Conservation (phyloP, 2,113 vertebrate genomes). For the Turdus rufiventris region DNA sequence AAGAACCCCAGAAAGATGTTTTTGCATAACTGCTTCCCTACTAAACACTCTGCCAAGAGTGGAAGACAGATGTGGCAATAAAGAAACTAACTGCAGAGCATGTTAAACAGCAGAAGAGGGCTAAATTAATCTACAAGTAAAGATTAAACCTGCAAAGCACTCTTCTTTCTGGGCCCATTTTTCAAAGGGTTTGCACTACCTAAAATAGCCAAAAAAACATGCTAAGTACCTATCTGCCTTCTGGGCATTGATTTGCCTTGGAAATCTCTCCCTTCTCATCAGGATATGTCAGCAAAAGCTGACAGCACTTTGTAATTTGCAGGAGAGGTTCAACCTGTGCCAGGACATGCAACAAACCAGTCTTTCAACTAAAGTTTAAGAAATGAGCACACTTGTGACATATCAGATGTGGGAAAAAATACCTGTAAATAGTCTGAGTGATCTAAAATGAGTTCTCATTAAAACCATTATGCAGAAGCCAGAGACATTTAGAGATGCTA, state of each 20-base stretch:
- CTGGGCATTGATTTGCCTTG: not conserved
- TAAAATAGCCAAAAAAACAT: not conserved
- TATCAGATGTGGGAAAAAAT: not conserved
- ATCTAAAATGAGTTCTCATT: not conserved
- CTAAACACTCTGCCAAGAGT: not conserved
- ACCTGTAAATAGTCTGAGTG: not conserved
- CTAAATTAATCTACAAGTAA: not conserved
- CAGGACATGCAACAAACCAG: not conserved
- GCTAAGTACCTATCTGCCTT: not conserved
- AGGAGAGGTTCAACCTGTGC: not conserved
- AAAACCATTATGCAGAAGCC: not conserved
- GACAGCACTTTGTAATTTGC: not conserved
- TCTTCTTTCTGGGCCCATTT: not conserved
- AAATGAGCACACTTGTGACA: not conserved
- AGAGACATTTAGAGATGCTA: not conserved
- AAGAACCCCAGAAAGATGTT: not conserved
- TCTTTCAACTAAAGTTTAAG: not conserved
- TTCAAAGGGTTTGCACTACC: not conserved
- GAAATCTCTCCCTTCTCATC: not conserved
- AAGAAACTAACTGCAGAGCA: not conserved
- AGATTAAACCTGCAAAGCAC: not conserved
- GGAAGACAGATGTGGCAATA: not conserved
- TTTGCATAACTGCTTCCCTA: not conserved
- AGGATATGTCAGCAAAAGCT: not conserved
- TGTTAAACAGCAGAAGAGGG: not conserved